Evolutionary conservation across 2,888 invertebrate genomes (phyloP), one percentile per base, ranked within the genome.

Genomic region (Agrotis ipsilon): DNA sequence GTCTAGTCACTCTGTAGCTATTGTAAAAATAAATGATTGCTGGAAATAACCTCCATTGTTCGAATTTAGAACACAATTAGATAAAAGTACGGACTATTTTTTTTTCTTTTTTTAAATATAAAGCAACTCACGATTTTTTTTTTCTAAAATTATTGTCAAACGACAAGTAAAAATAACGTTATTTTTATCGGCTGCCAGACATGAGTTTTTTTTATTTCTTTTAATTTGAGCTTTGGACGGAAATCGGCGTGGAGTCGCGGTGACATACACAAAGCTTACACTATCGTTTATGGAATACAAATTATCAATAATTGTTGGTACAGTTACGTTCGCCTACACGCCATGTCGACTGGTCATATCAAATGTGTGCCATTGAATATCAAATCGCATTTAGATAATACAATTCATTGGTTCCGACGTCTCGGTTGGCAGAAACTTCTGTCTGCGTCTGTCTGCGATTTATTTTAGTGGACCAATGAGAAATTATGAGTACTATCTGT

Each of bases 211-310:
- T n/a, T 72, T 39, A 9, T 39, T 62, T 78, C 49, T 27, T 72
- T 70, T 68, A 63, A 72, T 61, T 70, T 75, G 39, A 75, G 63
- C 65, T 68, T 70, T 69, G 80, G 80, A 76, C 88, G 89, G 85
- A 87, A 85, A 87, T 74, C 75, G 76, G 75, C 63, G 64, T 70
- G 77, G 84, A 81, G 80, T 78, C 71, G 77, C 82, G 79, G 76
- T 76, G 76, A 78, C 73, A 82, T 79, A 77, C 84, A 85, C 83
- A 82, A 78, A 83, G 83, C 77, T 74, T 76, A 83, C 72, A 72
- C 58, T 74, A 83, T 84, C 89, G 83, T 85, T 86, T 87, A 88
- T 81, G 90, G 92, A 87, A 89, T 90, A 91, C 90, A 87, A 91
- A 91, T 90, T 81, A 87, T 85, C 84, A 84, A 85, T 89, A 87